Evolutionary conservation across 2,797 vertebrate genomes (phyloP), one percentile per base, ranked within the genome.

Genomic region (Ctenopoma multispine): DNA sequence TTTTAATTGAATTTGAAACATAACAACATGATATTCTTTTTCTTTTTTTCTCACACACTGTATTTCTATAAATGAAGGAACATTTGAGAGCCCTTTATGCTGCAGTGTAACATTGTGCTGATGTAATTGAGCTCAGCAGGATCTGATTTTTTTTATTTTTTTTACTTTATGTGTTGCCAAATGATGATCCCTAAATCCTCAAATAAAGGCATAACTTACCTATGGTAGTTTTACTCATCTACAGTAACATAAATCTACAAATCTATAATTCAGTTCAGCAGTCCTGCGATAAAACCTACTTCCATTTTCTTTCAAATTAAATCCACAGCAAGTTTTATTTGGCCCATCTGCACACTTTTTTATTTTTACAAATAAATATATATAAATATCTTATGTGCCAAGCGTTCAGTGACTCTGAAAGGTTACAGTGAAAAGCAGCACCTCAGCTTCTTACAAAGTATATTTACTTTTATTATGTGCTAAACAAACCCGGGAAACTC

Each of bases 311-410:
- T 43, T 21, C 20, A 15, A 41, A 15, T 41, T 14, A 17, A 4
- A 5, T 43, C 46, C 12, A 63, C n/a, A 57, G n/a, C 14, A 13
- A 43, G 20, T 34, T 4, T n/a, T 72, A 63, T 54, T 36, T 24
- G 29, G 5, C 34, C 11, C n/a, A 18, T 61, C 46, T 11, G 8
- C 40, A 12, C 4, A 0, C 13, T 63, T 0, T 7, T 75, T 7
- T 48, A 23, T 62, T 0, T 54, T n/a, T 15, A 27, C 47, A 70
- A 54, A 48, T 40, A 21, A 4, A 12, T 5, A 4, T 31, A 70
- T 48, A 48, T 40, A 21, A 4, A 12, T 5, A 4, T 31, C 57
- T 58, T 24, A 47, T 2, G 36, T 20, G 4, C 4, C 10, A 47
- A 14, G 3, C 58, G 1, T 9, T 7, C 5, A n/a, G 0, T 53